Base-by-base conservation (phyloP, 2,888 invertebrate genomes). In the Leptinotarsa peninsularis region DNA sequence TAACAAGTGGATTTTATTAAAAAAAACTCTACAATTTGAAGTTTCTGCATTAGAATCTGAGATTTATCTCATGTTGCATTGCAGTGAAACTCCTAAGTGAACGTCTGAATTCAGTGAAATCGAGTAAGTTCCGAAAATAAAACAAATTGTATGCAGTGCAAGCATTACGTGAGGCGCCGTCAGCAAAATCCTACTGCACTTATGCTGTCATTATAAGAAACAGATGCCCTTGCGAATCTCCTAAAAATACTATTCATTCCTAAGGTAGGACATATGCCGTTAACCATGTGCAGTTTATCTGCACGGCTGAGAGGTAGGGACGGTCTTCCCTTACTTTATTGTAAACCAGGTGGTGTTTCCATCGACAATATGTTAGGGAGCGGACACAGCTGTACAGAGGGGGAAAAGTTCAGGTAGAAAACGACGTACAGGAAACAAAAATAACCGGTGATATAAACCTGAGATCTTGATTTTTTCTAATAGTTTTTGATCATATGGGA, bases 361-460 rank as follows among this genome's bases (percentile, higher is more conserved):
- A 83, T 83, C 81, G 82, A 82, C 83, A 85, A 81, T 83, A 82
- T 83, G 84, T 80, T 73, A 67, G 80, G 82, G 82, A 82, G 83
- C 79, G 77, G 50, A 18, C 52, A 66, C 76, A 76, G 76, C 76
- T 76, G 76, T 73, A 21, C 49, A 63, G 67, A 72, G 66, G 75
- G 72, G 72, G 58, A 54, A 58, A 75, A 68, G 15, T 15, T 69
- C 75, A 75, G 75, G 75, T 75, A 75, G 63, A 68, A 75, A 72
- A 69, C 75, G 67, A 27, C 67, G 66, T 66, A 58, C 54, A 49
- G 56, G 49, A 49, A 73, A 72, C 58, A 52, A 71, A 43, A 21
- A 27, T 50, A 33, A 23, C 72, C 72, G 72, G 72, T 60, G 23
- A 54, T 67, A 66, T 67, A n/a, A 58, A 58, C 58, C 13, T 58